phyloP scores from a whole-genome alignment of 2,888 invertebrate species.

The Salticus scenicus region DNA sequence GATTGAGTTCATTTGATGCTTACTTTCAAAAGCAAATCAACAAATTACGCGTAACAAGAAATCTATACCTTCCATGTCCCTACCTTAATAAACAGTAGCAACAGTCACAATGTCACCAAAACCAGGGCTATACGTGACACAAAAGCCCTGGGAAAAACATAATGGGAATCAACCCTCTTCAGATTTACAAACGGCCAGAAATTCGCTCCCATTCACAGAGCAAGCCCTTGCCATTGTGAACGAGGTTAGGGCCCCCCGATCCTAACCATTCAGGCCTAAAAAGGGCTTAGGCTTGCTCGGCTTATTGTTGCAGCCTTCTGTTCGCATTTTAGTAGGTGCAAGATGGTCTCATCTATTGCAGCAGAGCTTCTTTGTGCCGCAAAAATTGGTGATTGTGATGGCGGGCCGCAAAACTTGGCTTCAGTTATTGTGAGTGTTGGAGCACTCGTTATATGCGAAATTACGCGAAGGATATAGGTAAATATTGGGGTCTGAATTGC shows the following conservation, averaged over 20 bases:
- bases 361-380: neutral
- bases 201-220: conserved; percentile 29
- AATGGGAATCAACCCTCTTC: conserved; percentile 6
- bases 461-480: conserved; percentile 22
- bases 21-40: neutral
- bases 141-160: conserved; percentile 12
- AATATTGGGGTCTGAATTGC: conserved; percentile 16
- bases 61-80: neutral
- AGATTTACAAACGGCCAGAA: conserved; percentile 20
- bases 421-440: conserved; percentile 22
- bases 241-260: conserved; percentile 1
- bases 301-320: conserved; percentile 25
- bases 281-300: conserved; percentile 8
- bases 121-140: neutral
- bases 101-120: neutral
- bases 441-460: conserved; percentile 17
- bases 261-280: conserved; percentile 20
- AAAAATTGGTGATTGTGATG: conserved; percentile 21
- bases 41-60: conserved; percentile 15
- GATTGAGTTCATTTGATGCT: neutral
- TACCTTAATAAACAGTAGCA: conserved; percentile 13
- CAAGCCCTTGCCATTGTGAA: neutral
- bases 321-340: conserved; percentile 6
- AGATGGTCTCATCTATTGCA: neutral
- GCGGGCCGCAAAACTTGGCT: neutral